Conservation (phyloP, 1,140 invertebrate species). For the Pseudomyrmex flavicornis region DNA sequence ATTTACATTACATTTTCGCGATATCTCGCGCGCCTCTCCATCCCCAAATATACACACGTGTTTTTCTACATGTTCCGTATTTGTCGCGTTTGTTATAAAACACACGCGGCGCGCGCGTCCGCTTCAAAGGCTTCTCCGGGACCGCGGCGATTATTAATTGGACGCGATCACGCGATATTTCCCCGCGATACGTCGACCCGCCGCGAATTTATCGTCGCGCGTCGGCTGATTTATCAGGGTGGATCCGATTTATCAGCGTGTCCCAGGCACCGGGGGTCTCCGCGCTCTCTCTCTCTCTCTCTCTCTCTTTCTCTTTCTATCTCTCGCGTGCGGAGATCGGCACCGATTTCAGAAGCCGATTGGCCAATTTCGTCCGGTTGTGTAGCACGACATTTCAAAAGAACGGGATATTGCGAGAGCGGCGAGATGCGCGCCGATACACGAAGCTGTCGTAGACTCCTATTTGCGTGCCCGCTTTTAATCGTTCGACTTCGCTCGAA, state of each 20-base stretch:
- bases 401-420: constrained; percentile 37
- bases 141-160: constrained; percentile 70
- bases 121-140: constrained; percentile 60
- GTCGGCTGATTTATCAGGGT: constrained; percentile 68
- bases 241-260: constrained; percentile 71
- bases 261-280: constrained; percentile 43
- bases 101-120: constrained; percentile 35
- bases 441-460: constrained; percentile 21
- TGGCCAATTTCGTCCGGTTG: constrained; percentile 61
- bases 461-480: constrained; percentile 10
- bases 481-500: background rate
- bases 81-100: constrained; percentile 62
- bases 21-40: background rate
- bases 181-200: constrained; percentile 67
- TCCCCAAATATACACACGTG: too few relatives aligned
- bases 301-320: too few relatives aligned
- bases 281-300: too few relatives aligned
- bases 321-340: constrained; percentile 52
- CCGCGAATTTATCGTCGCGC: constrained; percentile 69
- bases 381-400: constrained; percentile 45
- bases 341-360: constrained; percentile 64
- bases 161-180: constrained; percentile 75
- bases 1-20: background rate
- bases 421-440: background rate
- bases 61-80: background rate